phyloP scores from a whole-genome alignment of 2,797 vertebrate species.

The Phalanger gymnotis region DNA sequence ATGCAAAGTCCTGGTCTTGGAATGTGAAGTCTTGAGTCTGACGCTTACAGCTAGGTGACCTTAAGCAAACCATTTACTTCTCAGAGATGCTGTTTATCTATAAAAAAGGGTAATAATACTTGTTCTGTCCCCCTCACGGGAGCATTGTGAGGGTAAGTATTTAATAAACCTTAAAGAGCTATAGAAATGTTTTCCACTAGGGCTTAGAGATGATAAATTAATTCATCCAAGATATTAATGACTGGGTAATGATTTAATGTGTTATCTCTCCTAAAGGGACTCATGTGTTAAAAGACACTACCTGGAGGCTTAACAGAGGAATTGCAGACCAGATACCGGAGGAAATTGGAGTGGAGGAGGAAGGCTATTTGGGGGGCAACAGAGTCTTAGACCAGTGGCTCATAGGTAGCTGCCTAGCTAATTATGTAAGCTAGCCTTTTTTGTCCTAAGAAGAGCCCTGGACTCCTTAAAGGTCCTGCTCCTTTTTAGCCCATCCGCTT shows the following conservation, averaged over 20 bases:
- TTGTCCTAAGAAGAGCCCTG: not conserved
- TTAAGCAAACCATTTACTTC: not conserved
- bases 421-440: not conserved
- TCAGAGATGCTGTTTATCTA: not conserved
- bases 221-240: not conserved
- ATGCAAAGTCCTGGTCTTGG: not conserved
- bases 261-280: not conserved
- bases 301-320: not conserved
- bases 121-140: not conserved
- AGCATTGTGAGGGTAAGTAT: not conserved
- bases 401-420: not conserved
- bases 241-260: not conserved
- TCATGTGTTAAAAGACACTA: not conserved
- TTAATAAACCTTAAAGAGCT: not conserved
- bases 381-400: not conserved
- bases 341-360: not conserved
- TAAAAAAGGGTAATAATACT: not conserved
- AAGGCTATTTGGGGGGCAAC: not conserved
- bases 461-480: not conserved
- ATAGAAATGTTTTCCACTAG: not conserved
- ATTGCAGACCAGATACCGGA: not conserved
- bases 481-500: not conserved
- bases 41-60: not conserved
- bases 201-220: not conserved
- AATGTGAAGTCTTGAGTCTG: not conserved